phyloP scores from a whole-genome alignment of 2,888 invertebrate species.

The Congeria kusceri region DNA sequence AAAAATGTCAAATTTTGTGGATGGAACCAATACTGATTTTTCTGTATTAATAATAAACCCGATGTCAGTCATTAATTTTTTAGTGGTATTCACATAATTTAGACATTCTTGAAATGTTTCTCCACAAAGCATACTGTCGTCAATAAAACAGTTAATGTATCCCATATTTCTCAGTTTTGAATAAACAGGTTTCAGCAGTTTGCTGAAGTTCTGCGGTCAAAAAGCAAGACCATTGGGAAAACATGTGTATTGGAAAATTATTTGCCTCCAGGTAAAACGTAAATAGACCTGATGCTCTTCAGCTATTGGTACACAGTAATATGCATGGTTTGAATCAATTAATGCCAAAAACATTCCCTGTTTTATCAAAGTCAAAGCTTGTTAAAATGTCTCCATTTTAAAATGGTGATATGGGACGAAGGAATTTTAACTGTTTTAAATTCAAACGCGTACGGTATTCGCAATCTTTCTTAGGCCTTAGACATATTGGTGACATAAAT shows the following conservation, averaged over 20 bases:
- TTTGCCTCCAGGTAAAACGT: constrained; percentile 39
- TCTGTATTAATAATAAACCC: constrained; percentile 38
- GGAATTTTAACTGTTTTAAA: constrained; percentile 29
- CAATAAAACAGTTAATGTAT: constrained; percentile 46
- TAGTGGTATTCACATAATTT: constrained; percentile 23
- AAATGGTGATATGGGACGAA: constrained; percentile 30
- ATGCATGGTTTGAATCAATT: constrained; percentile 47
- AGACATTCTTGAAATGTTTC: constrained; percentile 29
- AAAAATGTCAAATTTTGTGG: constrained; percentile 19
- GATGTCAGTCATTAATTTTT: constrained; percentile 6
- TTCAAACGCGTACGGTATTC: constrained; percentile 42
- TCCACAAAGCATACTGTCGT: constrained; percentile 38
- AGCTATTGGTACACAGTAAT: constrained; percentile 42
- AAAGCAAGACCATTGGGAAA: constrained; percentile 45
- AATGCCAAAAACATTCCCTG: constrained; percentile 24
- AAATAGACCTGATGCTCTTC: constrained; percentile 38
- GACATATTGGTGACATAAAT: constrained; percentile 21
- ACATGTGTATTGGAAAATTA: constrained; percentile 47
- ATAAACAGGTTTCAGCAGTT: constrained; percentile 53
- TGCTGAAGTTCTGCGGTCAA: constrained; percentile 50
- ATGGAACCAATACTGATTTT: constrained; percentile 39
- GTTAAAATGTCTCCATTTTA: constrained; percentile 45
- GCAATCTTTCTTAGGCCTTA: constrained; percentile 28
- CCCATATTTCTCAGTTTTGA: constrained; percentile 35
- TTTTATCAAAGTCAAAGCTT: constrained; percentile 15